Evolutionary conservation across 2,888 invertebrate species (phyloP).

Genomic region (Desoria tigrina): DNA sequence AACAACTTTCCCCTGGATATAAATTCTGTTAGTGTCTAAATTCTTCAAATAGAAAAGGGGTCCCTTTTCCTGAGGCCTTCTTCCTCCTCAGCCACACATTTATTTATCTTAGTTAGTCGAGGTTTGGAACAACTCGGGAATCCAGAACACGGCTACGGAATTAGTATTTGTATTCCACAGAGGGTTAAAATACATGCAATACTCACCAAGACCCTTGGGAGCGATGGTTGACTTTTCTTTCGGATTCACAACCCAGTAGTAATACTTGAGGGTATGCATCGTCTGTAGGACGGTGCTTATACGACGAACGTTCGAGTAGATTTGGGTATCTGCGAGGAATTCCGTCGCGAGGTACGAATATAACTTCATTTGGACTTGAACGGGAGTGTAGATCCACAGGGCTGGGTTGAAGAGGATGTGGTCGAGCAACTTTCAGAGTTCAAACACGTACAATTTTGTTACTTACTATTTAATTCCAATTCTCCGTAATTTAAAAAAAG

Average conservation of each 20-base stretch:
- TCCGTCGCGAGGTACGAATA: constrained; percentile 99
- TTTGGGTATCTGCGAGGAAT: constrained; percentile 94
- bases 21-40: constrained; percentile 3
- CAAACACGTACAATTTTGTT: neutral
- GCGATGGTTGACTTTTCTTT: constrained; percentile 90
- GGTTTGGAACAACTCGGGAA: constrained; percentile 6
- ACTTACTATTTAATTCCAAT: too few species aligned
- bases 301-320: constrained; percentile 92
- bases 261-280: constrained; percentile 97
- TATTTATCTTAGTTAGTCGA: neutral
- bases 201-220: constrained; percentile 90
- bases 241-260: constrained; percentile 98
- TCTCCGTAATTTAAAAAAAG: too few species aligned
- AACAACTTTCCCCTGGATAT: constrained; percentile 21
- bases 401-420: constrained; percentile 99
- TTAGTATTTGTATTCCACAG: neutral
- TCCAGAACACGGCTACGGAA: constrained; percentile 6
- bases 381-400: constrained; percentile 97
- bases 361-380: constrained; percentile 89
- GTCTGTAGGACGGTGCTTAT: constrained; percentile 97
- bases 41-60: neutral
- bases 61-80: neutral
- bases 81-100: neutral
- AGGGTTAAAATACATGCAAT: constrained; percentile 5
- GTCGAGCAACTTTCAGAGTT: constrained; percentile 82